Base-by-base conservation (phyloP, 2,113 vertebrate species). In the Gambusia holbrooki region DNA sequence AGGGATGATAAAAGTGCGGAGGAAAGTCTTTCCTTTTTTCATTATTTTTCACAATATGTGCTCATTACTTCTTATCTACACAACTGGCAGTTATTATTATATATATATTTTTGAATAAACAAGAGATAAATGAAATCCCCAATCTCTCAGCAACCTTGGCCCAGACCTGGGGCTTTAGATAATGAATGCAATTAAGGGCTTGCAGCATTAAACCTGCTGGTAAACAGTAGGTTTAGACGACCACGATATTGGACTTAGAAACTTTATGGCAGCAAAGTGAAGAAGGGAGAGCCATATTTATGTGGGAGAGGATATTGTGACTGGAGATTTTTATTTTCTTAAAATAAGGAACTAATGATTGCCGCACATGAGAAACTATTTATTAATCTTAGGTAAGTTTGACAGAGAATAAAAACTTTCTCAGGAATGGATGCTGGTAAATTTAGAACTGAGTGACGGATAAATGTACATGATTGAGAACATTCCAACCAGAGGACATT, bases 151-250 rank as follows among this genome's bases (percentile, higher is more conserved):
- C 35, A 90, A 89, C 91, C 85, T 92, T 91, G 91, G 87, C 90
- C 87, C 82, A 84, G 85, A 92, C 90, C 92, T 93, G 91, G 79
- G 82, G 87, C 87, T 91, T 92, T 91, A 91, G 93, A 94, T 94
- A 94, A 94, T 94, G 91, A 93, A 93, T 92, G 91, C 93, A 94
- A 94, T 94, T 93, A 94, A 93, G 87, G 86, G 74, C 80, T 80
- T 58, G 79, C 84, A 84, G 88, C 83, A 90, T 90, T 92, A 93
- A 93, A 92, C 79, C 89, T 88, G 82, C 76, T 83, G 84, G 92
- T 92, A 92, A 93, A 92, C 90, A 91, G 87, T 78, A 74, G 85
- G 72, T 90, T 94, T 90, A 86, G 84, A 78, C 86, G 83, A 11
- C 65, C 87, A 82, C 83, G 80, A 81, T 92, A 76, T 89, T 81